phyloP scores from a whole-genome alignment of 2,797 vertebrate genomes.

The Amniataba percoides region DNA sequence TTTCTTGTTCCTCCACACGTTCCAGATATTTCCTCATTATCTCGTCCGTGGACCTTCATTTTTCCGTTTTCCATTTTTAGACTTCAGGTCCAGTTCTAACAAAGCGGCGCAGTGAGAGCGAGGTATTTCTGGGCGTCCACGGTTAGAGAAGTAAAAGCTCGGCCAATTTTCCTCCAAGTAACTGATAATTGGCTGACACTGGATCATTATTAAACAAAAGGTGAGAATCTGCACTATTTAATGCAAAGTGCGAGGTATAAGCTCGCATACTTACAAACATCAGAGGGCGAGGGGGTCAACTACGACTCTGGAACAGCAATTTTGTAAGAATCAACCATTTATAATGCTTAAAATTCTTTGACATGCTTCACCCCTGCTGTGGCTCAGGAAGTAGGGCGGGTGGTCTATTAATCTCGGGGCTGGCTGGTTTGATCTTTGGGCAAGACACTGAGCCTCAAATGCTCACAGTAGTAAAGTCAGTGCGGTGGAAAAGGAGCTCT shows the following conservation, averaged over 20 bases:
- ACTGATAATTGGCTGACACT: neutral
- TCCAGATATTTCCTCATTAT: constrained; percentile 2
- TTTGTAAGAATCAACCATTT: too few relatives aligned
- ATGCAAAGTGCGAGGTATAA: too few relatives aligned
- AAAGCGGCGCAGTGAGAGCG: neutral
- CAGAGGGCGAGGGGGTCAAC: too few relatives aligned
- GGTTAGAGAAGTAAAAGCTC: neutral
- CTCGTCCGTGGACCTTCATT: neutral
- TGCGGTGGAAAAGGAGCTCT: too few relatives aligned
- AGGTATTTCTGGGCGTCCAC: neutral
- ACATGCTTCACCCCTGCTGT: too few relatives aligned
- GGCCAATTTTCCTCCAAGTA: neutral
- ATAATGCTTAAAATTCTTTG: too few relatives aligned
- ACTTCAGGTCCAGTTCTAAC: neutral
- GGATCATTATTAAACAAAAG: neutral
- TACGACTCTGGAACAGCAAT: too few relatives aligned
- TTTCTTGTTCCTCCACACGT: neutral
- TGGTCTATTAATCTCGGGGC: too few relatives aligned
- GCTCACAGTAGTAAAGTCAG: neutral
- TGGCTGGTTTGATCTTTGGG: too few relatives aligned
- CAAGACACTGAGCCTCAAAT: neutral
- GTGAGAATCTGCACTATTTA: neutral
- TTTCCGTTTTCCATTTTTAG: neutral
- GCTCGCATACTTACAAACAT: too few relatives aligned
- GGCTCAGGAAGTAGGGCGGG: too few relatives aligned